Conservation (phyloP, 2,888 invertebrate species). For the Parelbella ahira region DNA sequence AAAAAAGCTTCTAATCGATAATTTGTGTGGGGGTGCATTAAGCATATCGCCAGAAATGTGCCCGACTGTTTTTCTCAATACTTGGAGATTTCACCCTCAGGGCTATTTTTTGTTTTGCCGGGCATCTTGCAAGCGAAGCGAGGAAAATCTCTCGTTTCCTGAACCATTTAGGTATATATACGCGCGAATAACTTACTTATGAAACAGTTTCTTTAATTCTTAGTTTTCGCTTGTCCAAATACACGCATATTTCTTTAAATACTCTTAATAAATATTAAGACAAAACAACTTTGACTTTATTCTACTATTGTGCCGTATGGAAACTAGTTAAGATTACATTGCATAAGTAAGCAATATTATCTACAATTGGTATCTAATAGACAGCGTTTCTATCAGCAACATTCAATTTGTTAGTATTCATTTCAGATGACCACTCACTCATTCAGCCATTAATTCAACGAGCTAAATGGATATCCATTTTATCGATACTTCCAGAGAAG, state of each 20-base stretch:
- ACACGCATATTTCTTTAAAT: too few relatives aligned
- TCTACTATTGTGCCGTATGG: too few relatives aligned
- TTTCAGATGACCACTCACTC: too few relatives aligned
- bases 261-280: slow-evolving; percentile 8
- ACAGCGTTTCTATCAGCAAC: too few relatives aligned
- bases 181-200: slow-evolving; percentile 3
- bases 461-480: slow-evolving; percentile 8
- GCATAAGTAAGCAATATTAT: too few relatives aligned
- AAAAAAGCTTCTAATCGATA: slow-evolving; percentile 81
- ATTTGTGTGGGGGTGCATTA: slow-evolving; percentile 81
- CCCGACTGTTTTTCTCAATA: slow-evolving; percentile 74
- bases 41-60: slow-evolving; percentile 74
- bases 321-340: too few relatives aligned
- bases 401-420: too few relatives aligned
- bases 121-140: slow-evolving; percentile 63
- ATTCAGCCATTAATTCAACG: slow-evolving; percentile 7
- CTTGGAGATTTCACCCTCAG: slow-evolving; percentile 72
- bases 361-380: too few relatives aligned
- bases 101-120: slow-evolving; percentile 71
- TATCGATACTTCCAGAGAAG: slow-evolving; percentile 8
- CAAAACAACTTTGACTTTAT: too few relatives aligned
- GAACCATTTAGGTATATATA: slow-evolving; percentile 17
- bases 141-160: slow-evolving; percentile 41
- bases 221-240: too few relatives aligned
- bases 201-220: slow-evolving; percentile 17